A percentile compares a stretch with the other conserved stretches of the same genome.
phyloP scores from a whole-genome alignment of 2,888 invertebrate species.

The Cosmia trapezina region DNA sequence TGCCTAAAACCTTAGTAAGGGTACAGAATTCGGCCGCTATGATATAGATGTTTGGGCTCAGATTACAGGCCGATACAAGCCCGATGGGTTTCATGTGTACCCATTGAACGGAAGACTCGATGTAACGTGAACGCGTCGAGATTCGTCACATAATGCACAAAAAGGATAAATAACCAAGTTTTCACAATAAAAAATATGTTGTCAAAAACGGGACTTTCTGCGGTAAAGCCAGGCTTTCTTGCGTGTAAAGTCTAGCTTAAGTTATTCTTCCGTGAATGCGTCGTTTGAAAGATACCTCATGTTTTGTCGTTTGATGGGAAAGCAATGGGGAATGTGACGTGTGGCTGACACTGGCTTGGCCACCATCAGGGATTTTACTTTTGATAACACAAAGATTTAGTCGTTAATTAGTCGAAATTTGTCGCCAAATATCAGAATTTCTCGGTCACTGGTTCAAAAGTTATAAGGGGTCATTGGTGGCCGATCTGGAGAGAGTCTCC shows the following conservation, averaged over 20 bases:
- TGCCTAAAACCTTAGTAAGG: constrained; percentile 58
- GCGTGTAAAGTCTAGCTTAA: neutral
- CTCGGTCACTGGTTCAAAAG: too few species aligned
- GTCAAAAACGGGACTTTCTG: neutral
- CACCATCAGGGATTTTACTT: too few species aligned
- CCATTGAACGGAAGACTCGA: constrained; percentile 68
- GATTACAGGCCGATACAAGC: constrained; percentile 67
- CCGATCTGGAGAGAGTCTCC: too few species aligned
- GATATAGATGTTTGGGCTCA: constrained; percentile 68
- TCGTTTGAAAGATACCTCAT: constrained; percentile 1
- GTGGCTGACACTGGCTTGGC: too few species aligned
- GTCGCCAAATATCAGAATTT: too few species aligned
- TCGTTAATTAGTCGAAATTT: too few species aligned
- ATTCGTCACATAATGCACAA: constrained; percentile 61
- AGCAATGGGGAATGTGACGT: constrained; percentile 8
- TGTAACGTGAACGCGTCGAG: constrained; percentile 63
- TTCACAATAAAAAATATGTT: constrained; percentile 7
- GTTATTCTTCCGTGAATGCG: neutral
- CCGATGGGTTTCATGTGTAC: constrained; percentile 67
- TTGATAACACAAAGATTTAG: too few species aligned
- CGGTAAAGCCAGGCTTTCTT: neutral
- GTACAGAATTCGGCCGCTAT: constrained; percentile 57
- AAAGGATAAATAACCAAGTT: constrained; percentile 49
- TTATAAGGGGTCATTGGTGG: too few species aligned
- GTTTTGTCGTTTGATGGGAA: constrained; percentile 27